Evolutionary conservation across 1,140 invertebrate genomes (phyloP).

Genomic region (Bradysia coprophila): DNA sequence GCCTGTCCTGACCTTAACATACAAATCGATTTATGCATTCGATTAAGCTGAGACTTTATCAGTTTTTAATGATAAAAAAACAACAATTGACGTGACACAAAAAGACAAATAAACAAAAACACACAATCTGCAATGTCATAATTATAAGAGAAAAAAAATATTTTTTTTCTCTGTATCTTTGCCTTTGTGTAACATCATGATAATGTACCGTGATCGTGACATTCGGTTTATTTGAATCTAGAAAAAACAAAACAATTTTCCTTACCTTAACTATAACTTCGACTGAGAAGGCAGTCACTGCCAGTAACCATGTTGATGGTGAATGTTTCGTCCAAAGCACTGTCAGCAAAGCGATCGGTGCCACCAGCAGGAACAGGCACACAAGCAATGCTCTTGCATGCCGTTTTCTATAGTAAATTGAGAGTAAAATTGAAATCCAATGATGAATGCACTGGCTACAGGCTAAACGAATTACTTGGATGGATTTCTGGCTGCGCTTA

Average conservation of each 20-base stretch:
- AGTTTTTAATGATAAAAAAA: too few species aligned
- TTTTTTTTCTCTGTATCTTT: too few species aligned
- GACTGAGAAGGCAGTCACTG: slow-evolving; percentile 74
- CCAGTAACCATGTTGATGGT: slow-evolving; percentile 74
- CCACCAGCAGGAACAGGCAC: slow-evolving; percentile 62
- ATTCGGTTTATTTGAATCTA: background rate
- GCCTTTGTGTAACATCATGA: too few species aligned
- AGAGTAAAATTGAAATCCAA: background rate
- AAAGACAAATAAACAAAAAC: too few species aligned
- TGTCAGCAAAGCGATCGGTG: slow-evolving; percentile 55
- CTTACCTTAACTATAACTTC: slow-evolving; percentile 69
- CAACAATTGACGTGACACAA: too few species aligned
- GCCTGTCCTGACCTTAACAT: too few species aligned
- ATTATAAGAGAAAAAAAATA: too few species aligned
- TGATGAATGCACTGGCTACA: too few species aligned
- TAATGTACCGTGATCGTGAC: too few species aligned
- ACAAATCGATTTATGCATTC: too few species aligned
- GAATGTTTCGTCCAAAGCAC: slow-evolving; percentile 72
- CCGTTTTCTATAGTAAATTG: slow-evolving; percentile 38
- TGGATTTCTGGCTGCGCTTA: slow-evolving; percentile 75
- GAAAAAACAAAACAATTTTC: slow-evolving; percentile 4
- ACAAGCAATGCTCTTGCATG: slow-evolving; percentile 67
- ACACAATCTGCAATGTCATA: too few species aligned
- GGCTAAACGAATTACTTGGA: slow-evolving; percentile 8
- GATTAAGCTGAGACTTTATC: too few species aligned